Evolutionary conservation across 1,140 invertebrate species (phyloP), one percentile per base, ranked within the genome.

Genomic region (Megalopta genalis): DNA sequence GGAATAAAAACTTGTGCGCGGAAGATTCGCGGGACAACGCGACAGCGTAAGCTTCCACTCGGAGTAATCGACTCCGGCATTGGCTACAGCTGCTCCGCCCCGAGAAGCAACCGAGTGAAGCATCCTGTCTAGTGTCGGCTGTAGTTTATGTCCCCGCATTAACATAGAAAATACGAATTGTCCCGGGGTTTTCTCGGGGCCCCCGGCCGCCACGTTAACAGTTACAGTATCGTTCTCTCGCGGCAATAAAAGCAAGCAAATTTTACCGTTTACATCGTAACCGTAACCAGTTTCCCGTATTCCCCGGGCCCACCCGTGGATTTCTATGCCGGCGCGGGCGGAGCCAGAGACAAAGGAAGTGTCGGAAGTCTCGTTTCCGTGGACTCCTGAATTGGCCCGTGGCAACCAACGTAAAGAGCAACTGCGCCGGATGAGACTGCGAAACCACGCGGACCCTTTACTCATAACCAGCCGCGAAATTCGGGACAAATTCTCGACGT

Each of bases 161-260:
- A 91, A 90, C 88, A 90, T 90, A 88, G 79, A 87, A 89, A 90
- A 89, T 89, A 90, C 88, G 70, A 81, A 83, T 81, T 54, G 77
- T 74, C 68, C 42, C 16, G 14, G 59, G 64, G 60, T 52, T 62
- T 77, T 39, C 68, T 73, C 66, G 32, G 18, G 23, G 42, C 52
- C 64, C n/a, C 14, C 18, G 49, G 39, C 25, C 21, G 21, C 21
- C 21, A 27, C 59, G 52, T 73, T 83, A 83, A 86, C 81, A 72
- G 77, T 74, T 69, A 77, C 59, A 46, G 66, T 65, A 78, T 42
- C 70, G 75, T 88, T 82, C 82, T 57, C 82, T 80, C 76, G 81
- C 71, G 71, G 80, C 80, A 84, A 77, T 86, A 87, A 86, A 83
- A 81, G 64, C 78, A 82, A n/a, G 72, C 77, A 73, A 83, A 87